A percentile compares a stretch with the other conserved stretches of the same genome.
phyloP scores from a whole-genome alignment of 2,888 invertebrate genomes.

The Stenodema calcarata region DNA sequence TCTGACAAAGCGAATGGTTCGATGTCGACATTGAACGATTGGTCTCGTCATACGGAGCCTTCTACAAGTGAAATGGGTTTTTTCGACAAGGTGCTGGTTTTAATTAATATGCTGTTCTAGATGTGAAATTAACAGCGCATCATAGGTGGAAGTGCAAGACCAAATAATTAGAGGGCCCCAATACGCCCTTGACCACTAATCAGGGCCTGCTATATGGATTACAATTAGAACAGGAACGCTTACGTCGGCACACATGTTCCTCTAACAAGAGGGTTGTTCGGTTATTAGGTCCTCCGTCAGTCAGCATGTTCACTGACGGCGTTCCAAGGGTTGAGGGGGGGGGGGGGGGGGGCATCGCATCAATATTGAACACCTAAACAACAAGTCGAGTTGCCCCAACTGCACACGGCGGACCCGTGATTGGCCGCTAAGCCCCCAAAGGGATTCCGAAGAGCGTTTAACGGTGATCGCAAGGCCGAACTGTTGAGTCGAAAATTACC shows the following conservation, averaged over 20 bases:
- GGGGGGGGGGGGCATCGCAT: no score
- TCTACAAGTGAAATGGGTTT: no score
- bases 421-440: no score
- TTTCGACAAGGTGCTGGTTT: no score
- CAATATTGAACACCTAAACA: not conserved
- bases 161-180: not conserved
- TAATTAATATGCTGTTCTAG: no score
- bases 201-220: not conserved
- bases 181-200: not conserved
- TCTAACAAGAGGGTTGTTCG: not conserved
- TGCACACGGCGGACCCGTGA: no score
- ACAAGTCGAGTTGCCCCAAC: no score
- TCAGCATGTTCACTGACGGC: not conserved
- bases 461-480: not conserved
- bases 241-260: not conserved
- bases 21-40: no score
- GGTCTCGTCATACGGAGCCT: no score
- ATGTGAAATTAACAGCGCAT: no score
- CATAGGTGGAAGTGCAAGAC: not conserved
- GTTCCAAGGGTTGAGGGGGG: not conserved
- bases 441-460: not conserved
- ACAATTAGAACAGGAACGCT: not conserved
- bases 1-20: no score
- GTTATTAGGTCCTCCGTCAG: not conserved
- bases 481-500: not conserved